A percentile compares a stretch with the other conserved stretches of the same genome.
Conservation (phyloP, 2,113 vertebrate genomes). For the Gasterosteus aculeatus region DNA sequence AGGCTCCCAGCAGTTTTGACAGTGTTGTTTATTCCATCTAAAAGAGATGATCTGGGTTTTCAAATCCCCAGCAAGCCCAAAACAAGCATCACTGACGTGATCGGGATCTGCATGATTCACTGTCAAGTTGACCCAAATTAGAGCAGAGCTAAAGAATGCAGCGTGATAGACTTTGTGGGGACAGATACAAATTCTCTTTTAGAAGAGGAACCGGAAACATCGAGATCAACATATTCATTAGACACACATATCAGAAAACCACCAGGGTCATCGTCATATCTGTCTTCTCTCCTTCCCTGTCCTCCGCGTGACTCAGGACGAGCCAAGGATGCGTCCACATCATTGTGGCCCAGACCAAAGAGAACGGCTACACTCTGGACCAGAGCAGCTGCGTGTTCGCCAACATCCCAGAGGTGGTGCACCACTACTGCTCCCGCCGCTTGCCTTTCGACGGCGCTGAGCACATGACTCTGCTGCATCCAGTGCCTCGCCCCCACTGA, state of each 20-base stretch:
- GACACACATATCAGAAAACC: not conserved
- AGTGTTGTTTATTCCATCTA: not conserved
- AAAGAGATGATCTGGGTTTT: not conserved
- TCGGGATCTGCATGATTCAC: not conserved
- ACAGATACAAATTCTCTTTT: not conserved
- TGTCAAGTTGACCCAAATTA: not conserved
- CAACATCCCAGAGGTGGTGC: constrained; percentile 89
- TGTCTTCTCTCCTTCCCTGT: not conserved
- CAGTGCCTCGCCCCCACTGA: constrained; percentile 77
- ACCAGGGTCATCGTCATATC: not conserved
- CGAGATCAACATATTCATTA: not conserved
- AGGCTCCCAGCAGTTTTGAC: not conserved
- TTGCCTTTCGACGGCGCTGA: constrained; percentile 90
- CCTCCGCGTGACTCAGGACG: constrained; percentile 78
- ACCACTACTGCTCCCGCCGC: constrained; percentile 86
- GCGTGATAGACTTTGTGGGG: not conserved
- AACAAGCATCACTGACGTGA: not conserved
- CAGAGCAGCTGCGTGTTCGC: constrained; percentile 88
- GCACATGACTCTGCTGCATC: constrained; percentile 90
- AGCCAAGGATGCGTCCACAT: constrained; percentile 93
- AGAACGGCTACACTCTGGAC: constrained; percentile 88
- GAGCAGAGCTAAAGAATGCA: not conserved
- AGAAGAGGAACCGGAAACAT: not conserved
- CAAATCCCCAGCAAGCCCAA: not conserved
- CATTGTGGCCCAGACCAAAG: constrained; percentile 92